Conservation (phyloP, 1,140 invertebrate genomes). For the Akabosia matsudoensis region DNA sequence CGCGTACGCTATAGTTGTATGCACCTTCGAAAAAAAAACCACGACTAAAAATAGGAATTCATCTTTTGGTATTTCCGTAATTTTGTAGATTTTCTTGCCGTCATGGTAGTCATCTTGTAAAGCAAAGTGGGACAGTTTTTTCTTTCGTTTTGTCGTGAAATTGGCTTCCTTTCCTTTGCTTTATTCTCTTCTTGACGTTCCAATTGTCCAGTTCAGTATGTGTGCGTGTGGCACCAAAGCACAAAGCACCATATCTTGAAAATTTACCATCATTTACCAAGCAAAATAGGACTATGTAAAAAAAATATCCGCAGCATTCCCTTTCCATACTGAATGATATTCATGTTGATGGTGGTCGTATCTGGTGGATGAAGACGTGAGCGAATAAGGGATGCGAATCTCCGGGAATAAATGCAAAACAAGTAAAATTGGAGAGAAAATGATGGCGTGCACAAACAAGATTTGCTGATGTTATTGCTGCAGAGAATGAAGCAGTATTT, state of each 20-base stretch:
- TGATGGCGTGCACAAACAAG: slow-evolving; percentile 5
- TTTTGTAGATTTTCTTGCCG: background rate
- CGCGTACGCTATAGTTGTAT: too few relatives aligned
- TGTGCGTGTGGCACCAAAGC: background rate
- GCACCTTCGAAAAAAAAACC: background rate
- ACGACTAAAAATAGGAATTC: background rate
- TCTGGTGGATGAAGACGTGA: background rate
- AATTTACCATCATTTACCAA: too few relatives aligned
- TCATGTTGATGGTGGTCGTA: background rate
- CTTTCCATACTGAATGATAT: too few relatives aligned
- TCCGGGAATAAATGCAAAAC: slow-evolving; percentile 2
- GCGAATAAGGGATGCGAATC: background rate
- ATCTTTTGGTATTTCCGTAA: background rate
- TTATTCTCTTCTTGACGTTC: background rate
- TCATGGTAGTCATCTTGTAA: background rate
- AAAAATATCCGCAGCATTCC: too few relatives aligned
- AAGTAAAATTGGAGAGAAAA: background rate
- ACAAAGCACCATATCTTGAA: background rate
- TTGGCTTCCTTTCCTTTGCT: background rate
- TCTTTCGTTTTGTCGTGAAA: background rate
- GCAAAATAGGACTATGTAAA: too few relatives aligned
- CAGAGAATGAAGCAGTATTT: background rate
- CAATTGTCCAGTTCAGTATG: background rate
- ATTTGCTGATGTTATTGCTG: background rate
- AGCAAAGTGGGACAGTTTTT: background rate